phyloP scores from a whole-genome alignment of 1,140 invertebrate genomes.

The Periplaneta americana region DNA sequence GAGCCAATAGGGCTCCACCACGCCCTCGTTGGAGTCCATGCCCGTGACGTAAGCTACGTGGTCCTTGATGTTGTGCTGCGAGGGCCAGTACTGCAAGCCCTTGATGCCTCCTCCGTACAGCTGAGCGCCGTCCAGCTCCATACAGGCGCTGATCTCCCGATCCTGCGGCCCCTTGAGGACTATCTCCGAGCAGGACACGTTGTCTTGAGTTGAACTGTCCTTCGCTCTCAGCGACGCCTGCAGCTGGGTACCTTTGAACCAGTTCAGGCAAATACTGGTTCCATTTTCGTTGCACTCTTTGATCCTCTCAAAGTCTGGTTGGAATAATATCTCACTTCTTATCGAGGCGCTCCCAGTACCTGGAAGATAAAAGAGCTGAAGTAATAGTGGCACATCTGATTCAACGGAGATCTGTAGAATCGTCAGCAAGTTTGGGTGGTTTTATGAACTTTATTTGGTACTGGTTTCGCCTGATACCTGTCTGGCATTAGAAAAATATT shows the following conservation, averaged over 20 bases:
- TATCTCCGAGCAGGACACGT: neutral
- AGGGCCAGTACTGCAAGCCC: constrained; percentile 11
- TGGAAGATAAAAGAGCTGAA: too few species aligned
- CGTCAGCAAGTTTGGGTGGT: too few species aligned
- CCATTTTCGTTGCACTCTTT: neutral
- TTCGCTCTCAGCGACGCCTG: neutral
- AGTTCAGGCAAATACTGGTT: neutral
- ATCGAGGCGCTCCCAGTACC: neutral
- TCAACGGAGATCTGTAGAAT: too few species aligned
- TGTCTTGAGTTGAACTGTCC: neutral
- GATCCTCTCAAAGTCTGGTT: neutral
- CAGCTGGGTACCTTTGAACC: neutral
- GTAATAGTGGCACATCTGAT: too few species aligned
- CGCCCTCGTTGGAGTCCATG: constrained; percentile 32
- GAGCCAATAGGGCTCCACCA: constrained; percentile 72
- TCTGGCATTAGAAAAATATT: too few species aligned
- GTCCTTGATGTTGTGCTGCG: neutral
- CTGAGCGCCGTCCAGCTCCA: neutral
- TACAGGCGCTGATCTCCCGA: neutral
- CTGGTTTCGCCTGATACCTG: too few species aligned
- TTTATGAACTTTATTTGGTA: too few species aligned
- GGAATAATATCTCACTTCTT: neutral
- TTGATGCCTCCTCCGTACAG: constrained; percentile 2
- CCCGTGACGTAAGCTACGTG: constrained; percentile 6
- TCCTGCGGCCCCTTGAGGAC: neutral